Base-by-base conservation (phyloP, 2,797 vertebrate genomes). In the Monodelphis domestica region DNA sequence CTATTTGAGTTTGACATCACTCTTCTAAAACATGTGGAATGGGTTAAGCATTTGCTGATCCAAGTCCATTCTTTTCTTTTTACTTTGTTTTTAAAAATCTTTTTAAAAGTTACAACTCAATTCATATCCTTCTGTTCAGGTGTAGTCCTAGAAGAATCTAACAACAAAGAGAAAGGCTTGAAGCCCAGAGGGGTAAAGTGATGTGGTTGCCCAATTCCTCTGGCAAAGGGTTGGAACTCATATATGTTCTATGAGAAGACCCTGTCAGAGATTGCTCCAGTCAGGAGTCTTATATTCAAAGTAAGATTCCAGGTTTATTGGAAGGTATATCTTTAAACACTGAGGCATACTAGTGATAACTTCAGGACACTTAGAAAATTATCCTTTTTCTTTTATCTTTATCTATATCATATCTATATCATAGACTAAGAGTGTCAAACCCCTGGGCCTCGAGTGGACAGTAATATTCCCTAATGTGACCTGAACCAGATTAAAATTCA, bases 261-360 rank as follows among this genome's bases (percentile, higher is more conserved):
- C 15, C 33, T 63, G 33, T 14, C 28, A n/a, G 17, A 93, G 88
- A 14, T 11, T 88, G 30, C 33, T 93, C 0, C 30, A 89, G 28
- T 53, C 54, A 93, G 17, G 6, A 7, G 21, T 6, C 21, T 29
- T 87, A 6, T 88, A 30, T 94, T 91, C 45, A 59, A 87, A 89
- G 54, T 26, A 4, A 92, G 89, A 28, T 84, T 14, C 29, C 15
- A 59, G 53, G 3, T 90, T 54, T 50, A 26, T 57, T 53, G 50
- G 70, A 21, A 38, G 87, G 92, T 30, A 14, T 54, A 87, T 91
- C 24, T 56, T 53, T 93, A 95, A 95, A 29, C 88, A 89, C 45
- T 93, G 50, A 92, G 0, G 4, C 26, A 29, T 90, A 87, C 0
- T 78, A 21, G 30, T 78, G 70, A 78, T 53, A 87, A 59, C 59